Evolutionary conservation across 2,888 invertebrate species (phyloP).

Genomic region (Euclidia mi): DNA sequence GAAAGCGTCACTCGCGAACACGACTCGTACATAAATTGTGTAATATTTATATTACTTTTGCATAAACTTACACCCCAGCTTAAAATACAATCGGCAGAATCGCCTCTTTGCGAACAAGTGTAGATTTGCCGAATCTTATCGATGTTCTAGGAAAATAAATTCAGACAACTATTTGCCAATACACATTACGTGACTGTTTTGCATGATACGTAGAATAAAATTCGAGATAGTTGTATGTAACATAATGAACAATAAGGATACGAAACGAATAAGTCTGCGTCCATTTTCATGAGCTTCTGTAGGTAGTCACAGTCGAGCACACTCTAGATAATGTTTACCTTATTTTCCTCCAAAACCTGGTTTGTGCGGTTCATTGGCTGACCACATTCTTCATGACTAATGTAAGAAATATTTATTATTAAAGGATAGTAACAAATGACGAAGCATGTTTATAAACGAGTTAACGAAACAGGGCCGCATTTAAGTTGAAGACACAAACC

Average conservation of each 20-base stretch:
- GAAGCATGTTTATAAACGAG: conserved; percentile 8
- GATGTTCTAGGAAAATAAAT: neutral
- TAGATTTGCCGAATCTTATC: conserved; percentile 25
- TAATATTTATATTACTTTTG: conserved; percentile 31
- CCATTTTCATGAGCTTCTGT: neutral
- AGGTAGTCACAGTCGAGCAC: conserved; percentile 3
- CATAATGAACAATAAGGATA: too few species aligned
- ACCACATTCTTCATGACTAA: conserved; percentile 42
- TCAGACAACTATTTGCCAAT: conserved; percentile 2
- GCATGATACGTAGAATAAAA: neutral
- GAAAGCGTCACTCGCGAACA: conserved; percentile 54
- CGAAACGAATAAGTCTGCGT: too few species aligned
- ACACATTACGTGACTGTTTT: neutral
- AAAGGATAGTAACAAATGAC: conserved; percentile 23
- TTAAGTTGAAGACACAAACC: conserved; percentile 7
- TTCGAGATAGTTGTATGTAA: neutral
- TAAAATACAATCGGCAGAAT: too few species aligned
- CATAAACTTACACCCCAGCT: too few species aligned
- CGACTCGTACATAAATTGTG: conserved; percentile 51
- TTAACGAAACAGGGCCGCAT: neutral
- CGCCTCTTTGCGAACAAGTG: conserved; percentile 10
- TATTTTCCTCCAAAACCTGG: conserved; percentile 13
- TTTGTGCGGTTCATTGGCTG: conserved; percentile 27
- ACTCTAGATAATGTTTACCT: conserved; percentile 13
- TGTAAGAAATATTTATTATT: conserved; percentile 18